These are phyloP conservation scores for Epizoanthus rinbou DNA, from an alignment of 92 coral and sea anemone species.

Conservation along the genomic window DNA sequence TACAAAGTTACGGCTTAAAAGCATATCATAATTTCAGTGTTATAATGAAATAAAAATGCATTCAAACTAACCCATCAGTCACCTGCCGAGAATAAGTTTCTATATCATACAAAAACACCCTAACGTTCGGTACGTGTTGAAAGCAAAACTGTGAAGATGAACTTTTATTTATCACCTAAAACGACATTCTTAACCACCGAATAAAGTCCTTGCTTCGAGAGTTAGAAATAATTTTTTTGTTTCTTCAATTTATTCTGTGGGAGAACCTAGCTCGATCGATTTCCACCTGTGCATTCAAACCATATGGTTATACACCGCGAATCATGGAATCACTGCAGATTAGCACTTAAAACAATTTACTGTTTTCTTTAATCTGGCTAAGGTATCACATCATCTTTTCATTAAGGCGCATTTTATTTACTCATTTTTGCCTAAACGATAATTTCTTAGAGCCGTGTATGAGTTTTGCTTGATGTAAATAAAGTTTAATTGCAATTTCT, in stretches of 20 bases:
- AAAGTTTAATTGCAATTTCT: constrained; percentile 75
- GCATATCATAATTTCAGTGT: constrained; percentile 53
- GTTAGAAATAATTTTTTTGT: not conserved
- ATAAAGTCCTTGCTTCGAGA: not conserved
- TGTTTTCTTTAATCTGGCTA: constrained; percentile 68
- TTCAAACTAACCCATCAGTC: constrained; percentile 51
- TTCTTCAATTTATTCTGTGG: constrained; percentile 40
- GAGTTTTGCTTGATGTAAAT: constrained; percentile 62
- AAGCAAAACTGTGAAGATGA: not conserved
- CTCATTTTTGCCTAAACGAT: constrained; percentile 63
- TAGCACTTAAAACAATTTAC: constrained; percentile 84
- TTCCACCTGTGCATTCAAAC: constrained; percentile 76
- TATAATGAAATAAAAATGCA: constrained; percentile 50
- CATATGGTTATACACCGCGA: constrained; percentile 63
- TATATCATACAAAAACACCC: not conserved
- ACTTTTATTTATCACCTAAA: not conserved
- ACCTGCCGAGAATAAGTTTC: constrained; percentile 4
- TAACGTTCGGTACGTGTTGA: constrained; percentile 7
- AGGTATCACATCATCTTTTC: constrained; percentile 87
- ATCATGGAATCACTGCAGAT: constrained; percentile 55
- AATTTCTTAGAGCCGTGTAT: constrained; percentile 62
- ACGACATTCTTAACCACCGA: not conserved
- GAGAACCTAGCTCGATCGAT: constrained; percentile 31
- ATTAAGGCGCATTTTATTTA: constrained; percentile 71
- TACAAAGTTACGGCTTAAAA: constrained; percentile 51